phyloP scores from a whole-genome alignment of 2,797 vertebrate species.

The Tragelaphus oryx region DNA sequence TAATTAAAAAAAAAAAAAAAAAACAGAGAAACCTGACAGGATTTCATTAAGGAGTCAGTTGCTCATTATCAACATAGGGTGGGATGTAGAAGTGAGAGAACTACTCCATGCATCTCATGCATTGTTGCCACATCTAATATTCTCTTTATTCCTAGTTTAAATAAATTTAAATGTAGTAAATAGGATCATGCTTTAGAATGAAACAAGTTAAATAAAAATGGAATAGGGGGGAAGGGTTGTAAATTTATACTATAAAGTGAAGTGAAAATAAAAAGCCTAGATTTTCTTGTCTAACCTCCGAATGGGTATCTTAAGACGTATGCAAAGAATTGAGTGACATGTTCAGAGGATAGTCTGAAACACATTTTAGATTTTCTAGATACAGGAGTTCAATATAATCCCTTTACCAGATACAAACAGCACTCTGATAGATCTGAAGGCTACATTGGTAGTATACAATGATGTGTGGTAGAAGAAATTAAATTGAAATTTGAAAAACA shows the following conservation, averaged over 20 bases:
- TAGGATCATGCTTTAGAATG: not conserved
- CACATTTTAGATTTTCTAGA: not conserved
- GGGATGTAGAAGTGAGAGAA: not conserved
- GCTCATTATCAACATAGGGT: not conserved
- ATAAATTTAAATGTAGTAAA: not conserved
- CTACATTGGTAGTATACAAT: not conserved
- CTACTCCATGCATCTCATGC: not conserved
- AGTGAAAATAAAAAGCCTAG: not conserved
- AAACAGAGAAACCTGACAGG: not conserved
- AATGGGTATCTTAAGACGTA: not conserved
- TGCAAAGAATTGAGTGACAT: not conserved
- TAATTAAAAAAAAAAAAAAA: not conserved
- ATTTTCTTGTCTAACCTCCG: not conserved
- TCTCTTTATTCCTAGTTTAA: not conserved
- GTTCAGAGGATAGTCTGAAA: not conserved
- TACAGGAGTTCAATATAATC: not conserved
- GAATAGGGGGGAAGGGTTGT: fast-evolving
- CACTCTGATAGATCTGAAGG: not conserved
- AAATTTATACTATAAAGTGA: not conserved
- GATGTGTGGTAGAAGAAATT: not conserved
- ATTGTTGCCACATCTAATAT: not conserved
- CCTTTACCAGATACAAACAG: not conserved
- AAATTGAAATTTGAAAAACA: not conserved
- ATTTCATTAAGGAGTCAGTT: not conserved
- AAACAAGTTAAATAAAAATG: not conserved